These are phyloP conservation scores for Periophthalmus modestus DNA, from an alignment of 2,113 vertebrate species.

Conservation along the genomic window DNA sequence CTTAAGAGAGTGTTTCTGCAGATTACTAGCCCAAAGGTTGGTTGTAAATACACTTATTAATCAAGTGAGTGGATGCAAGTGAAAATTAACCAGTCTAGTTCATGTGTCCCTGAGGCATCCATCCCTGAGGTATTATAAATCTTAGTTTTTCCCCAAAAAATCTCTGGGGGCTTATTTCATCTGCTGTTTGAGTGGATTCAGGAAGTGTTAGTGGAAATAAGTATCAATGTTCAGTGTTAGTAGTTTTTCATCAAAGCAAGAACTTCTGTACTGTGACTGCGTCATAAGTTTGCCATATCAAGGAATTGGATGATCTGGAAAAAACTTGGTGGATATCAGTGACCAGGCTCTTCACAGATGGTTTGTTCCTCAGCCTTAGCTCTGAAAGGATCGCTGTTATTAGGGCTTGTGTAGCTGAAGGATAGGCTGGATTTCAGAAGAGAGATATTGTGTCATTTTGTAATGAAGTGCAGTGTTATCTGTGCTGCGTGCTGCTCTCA, in stretches of 20 bases:
- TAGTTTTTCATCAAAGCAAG: background rate
- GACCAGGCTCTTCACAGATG: slow-evolving; percentile 19
- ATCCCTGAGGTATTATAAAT: background rate
- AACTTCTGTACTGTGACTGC: background rate
- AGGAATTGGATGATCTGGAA: background rate
- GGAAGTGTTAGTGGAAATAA: background rate
- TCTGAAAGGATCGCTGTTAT: slow-evolving; percentile 29
- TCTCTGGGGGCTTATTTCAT: background rate
- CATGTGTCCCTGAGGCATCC: background rate
- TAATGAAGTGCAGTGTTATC: slow-evolving; percentile 41
- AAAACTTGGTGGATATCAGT: slow-evolving; percentile 14
- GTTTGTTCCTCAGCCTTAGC: slow-evolving; percentile 26
- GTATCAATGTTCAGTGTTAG: too few relatives aligned
- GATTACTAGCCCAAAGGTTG: background rate
- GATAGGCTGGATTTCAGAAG: slow-evolving; percentile 19
- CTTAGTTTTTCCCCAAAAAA: background rate
- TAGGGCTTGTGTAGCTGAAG: slow-evolving; percentile 27
- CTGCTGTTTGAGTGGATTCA: background rate
- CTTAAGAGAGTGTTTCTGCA: background rate
- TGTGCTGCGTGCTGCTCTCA: slow-evolving; percentile 20
- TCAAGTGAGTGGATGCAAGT: background rate
- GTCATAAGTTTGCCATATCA: background rate
- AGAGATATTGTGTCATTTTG: slow-evolving; percentile 33
- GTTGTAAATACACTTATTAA: background rate
- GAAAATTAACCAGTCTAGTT: background rate